These are phyloP conservation scores for Dysmachus trigonus DNA, from an alignment of 2,888 invertebrate genomes.

Conservation along the genomic window DNA sequence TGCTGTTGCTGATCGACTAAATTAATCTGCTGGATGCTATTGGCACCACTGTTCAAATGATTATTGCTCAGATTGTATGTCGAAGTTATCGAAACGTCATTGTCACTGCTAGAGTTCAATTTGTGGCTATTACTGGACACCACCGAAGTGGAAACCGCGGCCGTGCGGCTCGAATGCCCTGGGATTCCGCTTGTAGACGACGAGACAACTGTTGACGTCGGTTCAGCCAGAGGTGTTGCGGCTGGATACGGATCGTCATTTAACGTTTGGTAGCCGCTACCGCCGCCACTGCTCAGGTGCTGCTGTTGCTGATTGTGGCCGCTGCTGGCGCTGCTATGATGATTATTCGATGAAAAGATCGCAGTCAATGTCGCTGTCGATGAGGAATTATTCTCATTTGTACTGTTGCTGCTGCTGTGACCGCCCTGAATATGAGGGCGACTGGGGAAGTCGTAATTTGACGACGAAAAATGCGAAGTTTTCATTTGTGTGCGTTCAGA, in stretches of 20 bases:
- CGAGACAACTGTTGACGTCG: slow-evolving; percentile 37
- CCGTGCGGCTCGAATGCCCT: background rate
- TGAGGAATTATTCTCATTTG: slow-evolving; percentile 29
- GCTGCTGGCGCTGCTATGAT: slow-evolving; percentile 19
- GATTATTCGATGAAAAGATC: slow-evolving; percentile 42
- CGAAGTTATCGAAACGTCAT: slow-evolving; percentile 51
- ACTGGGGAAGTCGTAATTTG: slow-evolving; percentile 57
- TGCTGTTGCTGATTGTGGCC: slow-evolving; percentile 44
- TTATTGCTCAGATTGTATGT: slow-evolving; percentile 47
- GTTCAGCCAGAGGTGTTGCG: slow-evolving; percentile 42
- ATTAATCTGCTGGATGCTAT: slow-evolving; percentile 37
- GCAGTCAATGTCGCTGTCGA: slow-evolving; percentile 35
- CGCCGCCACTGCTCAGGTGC: slow-evolving; percentile 44
- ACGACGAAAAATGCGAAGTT: slow-evolving; percentile 57
- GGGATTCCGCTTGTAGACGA: slow-evolving; percentile 15
- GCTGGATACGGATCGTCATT: slow-evolving; percentile 42
- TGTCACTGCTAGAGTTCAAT: slow-evolving; percentile 46
- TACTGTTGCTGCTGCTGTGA: slow-evolving; percentile 50
- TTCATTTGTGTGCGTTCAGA: slow-evolving; percentile 54
- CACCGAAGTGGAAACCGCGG: background rate
- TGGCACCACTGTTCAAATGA: slow-evolving; percentile 45
- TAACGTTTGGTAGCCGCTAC: slow-evolving; percentile 43
- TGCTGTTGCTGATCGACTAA: slow-evolving; percentile 42
- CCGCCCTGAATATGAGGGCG: slow-evolving; percentile 56
- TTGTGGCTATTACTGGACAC: slow-evolving; percentile 23